phyloP scores from a whole-genome alignment of 2,113 vertebrate species.

The Alectura lathami region DNA sequence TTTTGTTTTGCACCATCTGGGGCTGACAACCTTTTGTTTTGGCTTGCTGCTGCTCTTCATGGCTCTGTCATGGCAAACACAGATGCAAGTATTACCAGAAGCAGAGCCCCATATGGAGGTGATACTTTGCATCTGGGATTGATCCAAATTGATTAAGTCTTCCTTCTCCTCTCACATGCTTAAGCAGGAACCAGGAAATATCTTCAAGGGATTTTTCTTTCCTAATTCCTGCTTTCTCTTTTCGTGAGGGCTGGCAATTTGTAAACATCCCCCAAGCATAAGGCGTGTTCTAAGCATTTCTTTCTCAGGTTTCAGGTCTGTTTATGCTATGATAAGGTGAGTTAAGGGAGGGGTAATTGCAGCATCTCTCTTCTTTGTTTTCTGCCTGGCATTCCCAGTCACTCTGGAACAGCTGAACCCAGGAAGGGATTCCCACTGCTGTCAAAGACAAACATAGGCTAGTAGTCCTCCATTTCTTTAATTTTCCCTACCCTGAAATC shows the following conservation, averaged over 20 bases:
- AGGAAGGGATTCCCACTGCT: not conserved
- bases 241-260: not conserved
- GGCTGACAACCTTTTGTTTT: not conserved
- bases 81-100: not conserved
- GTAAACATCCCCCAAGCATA: not conserved
- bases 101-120: not conserved
- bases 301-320: slow-evolving; percentile 13
- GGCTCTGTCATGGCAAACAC: not conserved
- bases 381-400: slow-evolving; percentile 22
- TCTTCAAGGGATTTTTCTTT: not conserved
- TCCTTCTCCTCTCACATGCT: not conserved
- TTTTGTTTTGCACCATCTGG: not conserved
- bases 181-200: slow-evolving; percentile 41
- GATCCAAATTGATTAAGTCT: not conserved
- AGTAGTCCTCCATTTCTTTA: not conserved
- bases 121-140: not conserved
- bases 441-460: not conserved
- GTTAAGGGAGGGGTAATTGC: not conserved
- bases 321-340: not conserved
- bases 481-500: not conserved
- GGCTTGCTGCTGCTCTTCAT: not conserved
- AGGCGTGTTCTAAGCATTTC: not conserved
- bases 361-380: not conserved
- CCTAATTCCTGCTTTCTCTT: not conserved
- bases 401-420: not conserved